A percentile compares a stretch with the other conserved stretches of the same genome.
Evolutionary conservation across 2,888 invertebrate species (phyloP).

Genomic region (Lasioglossum oenotherae): DNA sequence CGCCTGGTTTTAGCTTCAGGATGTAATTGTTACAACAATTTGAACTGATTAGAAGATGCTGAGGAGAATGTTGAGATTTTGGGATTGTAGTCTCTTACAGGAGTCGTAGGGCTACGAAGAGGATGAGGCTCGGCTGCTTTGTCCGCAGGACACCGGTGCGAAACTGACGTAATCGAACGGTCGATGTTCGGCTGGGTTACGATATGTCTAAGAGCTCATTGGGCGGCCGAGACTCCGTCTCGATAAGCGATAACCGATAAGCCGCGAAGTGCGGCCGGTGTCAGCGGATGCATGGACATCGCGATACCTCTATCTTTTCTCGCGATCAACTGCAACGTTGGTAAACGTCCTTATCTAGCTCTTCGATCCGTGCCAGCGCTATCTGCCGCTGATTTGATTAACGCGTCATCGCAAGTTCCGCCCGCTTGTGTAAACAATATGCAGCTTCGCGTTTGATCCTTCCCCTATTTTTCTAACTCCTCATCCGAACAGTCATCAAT

Average conservation of each 20-base stretch:
- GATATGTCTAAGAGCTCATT: constrained; percentile 59
- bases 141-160: constrained; percentile 50
- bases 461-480: background rate
- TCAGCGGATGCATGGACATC: constrained; percentile 54
- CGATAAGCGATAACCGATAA: constrained; percentile 64
- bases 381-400: constrained; percentile 16
- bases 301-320: constrained; percentile 54
- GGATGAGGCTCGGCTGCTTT: constrained; percentile 44
- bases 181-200: constrained; percentile 61
- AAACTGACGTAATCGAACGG: constrained; percentile 66
- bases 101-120: background rate
- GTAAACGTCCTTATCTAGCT: constrained; percentile 50
- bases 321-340: constrained; percentile 55
- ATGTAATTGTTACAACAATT: background rate
- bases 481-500: background rate
- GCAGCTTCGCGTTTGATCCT: background rate
- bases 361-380: constrained; percentile 31
- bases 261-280: constrained; percentile 53
- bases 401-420: constrained; percentile 6
- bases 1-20: background rate
- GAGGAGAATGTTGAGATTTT: background rate
- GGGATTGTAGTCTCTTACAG: background rate
- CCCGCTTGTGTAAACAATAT: background rate
- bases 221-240: constrained; percentile 36
- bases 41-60: background rate